Percentiles rank a stretch among this genome's conserved stretches.
These are phyloP conservation scores for Acanthosepion esculentum DNA, from an alignment of 2,888 invertebrate genomes.

Conservation along the genomic window DNA sequence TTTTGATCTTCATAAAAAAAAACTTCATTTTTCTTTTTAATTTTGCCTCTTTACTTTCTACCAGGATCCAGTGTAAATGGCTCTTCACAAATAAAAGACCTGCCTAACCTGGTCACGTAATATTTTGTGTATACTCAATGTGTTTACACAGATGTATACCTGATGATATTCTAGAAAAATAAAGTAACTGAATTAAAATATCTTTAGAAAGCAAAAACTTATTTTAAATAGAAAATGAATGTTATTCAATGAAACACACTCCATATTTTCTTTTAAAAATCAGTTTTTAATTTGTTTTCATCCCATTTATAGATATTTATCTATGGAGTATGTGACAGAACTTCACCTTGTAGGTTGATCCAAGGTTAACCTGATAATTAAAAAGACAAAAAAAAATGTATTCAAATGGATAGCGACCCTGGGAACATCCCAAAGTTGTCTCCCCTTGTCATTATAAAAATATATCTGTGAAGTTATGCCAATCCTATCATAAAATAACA, in stretches of 20 bases:
- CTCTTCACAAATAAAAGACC: background rate
- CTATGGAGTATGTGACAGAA: constrained; percentile 14
- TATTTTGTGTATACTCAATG: background rate
- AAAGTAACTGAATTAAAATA: background rate
- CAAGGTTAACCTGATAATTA: background rate
- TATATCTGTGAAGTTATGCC: background rate
- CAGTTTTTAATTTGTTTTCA: background rate
- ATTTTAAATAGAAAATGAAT: background rate
- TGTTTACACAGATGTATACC: background rate
- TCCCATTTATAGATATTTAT: background rate
- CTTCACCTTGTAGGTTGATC: background rate
- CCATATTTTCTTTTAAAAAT: background rate
- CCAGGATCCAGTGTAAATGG: background rate
- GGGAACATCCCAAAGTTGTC: background rate
- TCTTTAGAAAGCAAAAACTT: background rate
- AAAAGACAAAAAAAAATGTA: background rate
- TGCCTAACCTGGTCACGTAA: background rate
- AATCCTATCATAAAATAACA: background rate
- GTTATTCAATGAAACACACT: background rate
- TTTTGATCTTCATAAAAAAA: too few relatives aligned
- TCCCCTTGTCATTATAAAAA: background rate
- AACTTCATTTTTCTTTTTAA: background rate
- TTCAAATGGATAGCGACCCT: background rate
- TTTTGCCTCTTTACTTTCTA: background rate
- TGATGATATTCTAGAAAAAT: background rate